These are phyloP conservation scores for Salvelinus fontinalis DNA, from an alignment of 2,113 vertebrate species.

Conservation along the genomic window DNA sequence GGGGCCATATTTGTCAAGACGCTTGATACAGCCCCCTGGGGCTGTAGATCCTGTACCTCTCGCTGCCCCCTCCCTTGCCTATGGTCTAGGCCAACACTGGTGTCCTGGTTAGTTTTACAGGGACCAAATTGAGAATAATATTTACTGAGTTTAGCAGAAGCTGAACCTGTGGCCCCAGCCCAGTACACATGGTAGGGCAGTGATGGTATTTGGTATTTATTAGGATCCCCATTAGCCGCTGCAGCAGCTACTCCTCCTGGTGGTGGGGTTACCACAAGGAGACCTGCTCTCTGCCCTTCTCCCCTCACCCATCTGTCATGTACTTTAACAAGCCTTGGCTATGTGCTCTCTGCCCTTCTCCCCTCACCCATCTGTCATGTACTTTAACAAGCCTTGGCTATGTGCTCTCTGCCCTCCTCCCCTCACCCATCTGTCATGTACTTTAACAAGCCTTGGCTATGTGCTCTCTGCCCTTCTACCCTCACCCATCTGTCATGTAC, in stretches of 20 bases:
- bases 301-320: conserved; percentile 8
- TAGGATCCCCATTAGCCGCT: too few relatives aligned
- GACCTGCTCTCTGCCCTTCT: conserved; percentile 1
- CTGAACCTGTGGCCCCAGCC: neutral
- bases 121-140: conserved; percentile 19
- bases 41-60: neutral
- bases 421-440: conserved; percentile 8
- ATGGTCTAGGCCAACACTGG: conserved; percentile 15
- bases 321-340: conserved; percentile 6
- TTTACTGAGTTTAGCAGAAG: conserved; percentile 28
- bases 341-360: neutral
- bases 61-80: neutral
- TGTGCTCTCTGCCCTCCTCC: conserved; percentile 1
- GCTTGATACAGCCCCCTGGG: neutral
- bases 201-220: too few relatives aligned
- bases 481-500: conserved; percentile 7
- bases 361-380: conserved; percentile 8
- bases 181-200: neutral
- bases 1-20: too few relatives aligned
- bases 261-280: neutral
- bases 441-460: conserved; percentile 8
- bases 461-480: neutral
- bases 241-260: too few relatives aligned
- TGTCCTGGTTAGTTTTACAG: conserved; percentile 21
- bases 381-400: conserved; percentile 6